Evolutionary conservation across 1,140 invertebrate genomes (phyloP).

Genomic region (Lerema accius): DNA sequence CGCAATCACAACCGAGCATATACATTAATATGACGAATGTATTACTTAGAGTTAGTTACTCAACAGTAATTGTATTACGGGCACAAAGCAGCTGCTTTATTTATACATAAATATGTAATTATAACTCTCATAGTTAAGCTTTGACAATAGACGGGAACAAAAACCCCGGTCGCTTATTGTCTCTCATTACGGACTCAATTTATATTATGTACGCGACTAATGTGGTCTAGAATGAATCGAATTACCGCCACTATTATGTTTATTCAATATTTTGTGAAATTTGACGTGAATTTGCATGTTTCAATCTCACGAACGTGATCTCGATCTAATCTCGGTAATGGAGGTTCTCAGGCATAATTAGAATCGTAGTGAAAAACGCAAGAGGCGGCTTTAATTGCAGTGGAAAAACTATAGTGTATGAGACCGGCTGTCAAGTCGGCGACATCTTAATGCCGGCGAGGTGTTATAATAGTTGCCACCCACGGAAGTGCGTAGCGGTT

Average conservation of each 20-base stretch:
- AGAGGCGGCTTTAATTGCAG: slow-evolving; percentile 52
- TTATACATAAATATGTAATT: slow-evolving; percentile 74
- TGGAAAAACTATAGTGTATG: slow-evolving; percentile 48
- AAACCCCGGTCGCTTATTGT: slow-evolving; percentile 62
- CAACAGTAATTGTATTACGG: slow-evolving; percentile 73
- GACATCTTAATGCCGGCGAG: slow-evolving; percentile 29
- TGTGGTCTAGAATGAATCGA: slow-evolving; percentile 51
- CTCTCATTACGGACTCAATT: slow-evolving; percentile 58
- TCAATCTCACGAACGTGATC: slow-evolving; percentile 51
- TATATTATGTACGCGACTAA: slow-evolving; percentile 57
- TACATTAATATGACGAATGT: slow-evolving; percentile 55
- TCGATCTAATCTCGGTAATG: slow-evolving; percentile 53
- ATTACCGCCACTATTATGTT: slow-evolving; percentile 57
- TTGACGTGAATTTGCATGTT: slow-evolving; percentile 56
- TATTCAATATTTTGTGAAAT: slow-evolving; percentile 72
- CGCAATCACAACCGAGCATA: slow-evolving; percentile 51
- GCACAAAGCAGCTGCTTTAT: slow-evolving; percentile 57
- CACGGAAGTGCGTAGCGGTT: slow-evolving; percentile 31
- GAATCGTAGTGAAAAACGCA: slow-evolving; percentile 56
- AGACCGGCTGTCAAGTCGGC: slow-evolving; percentile 42
- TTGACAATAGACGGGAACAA: slow-evolving; percentile 71
- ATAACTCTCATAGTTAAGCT: slow-evolving; percentile 67
- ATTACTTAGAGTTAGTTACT: slow-evolving; percentile 61
- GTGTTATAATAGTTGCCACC: slow-evolving; percentile 34
- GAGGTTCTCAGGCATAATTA: slow-evolving; percentile 69